Conservation (phyloP, 2,797 vertebrate species). For the Diplodus puntazzo region DNA sequence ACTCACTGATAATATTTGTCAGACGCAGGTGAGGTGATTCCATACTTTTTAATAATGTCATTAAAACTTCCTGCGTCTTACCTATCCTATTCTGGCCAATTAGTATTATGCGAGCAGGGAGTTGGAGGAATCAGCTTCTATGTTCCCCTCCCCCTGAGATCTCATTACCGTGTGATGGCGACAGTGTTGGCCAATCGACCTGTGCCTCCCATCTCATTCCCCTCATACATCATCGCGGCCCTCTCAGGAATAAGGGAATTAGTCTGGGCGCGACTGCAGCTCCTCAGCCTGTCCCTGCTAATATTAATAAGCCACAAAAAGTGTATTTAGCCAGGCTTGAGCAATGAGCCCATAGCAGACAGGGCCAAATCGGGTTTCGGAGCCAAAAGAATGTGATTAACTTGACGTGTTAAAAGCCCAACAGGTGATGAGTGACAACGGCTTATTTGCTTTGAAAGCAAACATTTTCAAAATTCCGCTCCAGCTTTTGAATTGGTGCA, state of each 20-base stretch:
- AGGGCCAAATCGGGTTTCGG: constrained; percentile 8
- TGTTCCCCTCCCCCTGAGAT: constrained; percentile 70
- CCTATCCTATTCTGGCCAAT: constrained; percentile 64
- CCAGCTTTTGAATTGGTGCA: neutral
- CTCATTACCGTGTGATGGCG: constrained; percentile 79
- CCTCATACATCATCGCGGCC: constrained; percentile 74
- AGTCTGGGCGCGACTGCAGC: constrained; percentile 57
- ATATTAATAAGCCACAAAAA: constrained; percentile 61
- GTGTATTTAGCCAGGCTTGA: constrained; percentile 50
- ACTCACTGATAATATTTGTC: constrained; percentile 43
- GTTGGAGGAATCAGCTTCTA: constrained; percentile 54
- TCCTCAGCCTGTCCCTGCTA: constrained; percentile 52
- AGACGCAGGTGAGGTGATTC: constrained; percentile 24
- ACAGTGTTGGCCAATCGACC: constrained; percentile 79
- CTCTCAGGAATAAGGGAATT: constrained; percentile 69
- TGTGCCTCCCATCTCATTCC: constrained; percentile 72
- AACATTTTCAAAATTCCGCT: constrained; percentile 23
- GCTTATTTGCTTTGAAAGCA: constrained; percentile 27
- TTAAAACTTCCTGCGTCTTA: constrained; percentile 54
- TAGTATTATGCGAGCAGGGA: constrained; percentile 67
- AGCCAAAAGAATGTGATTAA: constrained; percentile 28
- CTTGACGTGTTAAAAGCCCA: constrained; percentile 19
- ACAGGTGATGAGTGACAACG: constrained; percentile 17
- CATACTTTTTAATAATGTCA: constrained; percentile 63
- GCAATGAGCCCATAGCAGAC: constrained; percentile 28